phyloP scores from a whole-genome alignment of 2,113 vertebrate genomes.

The Lepisosteus osseus region DNA sequence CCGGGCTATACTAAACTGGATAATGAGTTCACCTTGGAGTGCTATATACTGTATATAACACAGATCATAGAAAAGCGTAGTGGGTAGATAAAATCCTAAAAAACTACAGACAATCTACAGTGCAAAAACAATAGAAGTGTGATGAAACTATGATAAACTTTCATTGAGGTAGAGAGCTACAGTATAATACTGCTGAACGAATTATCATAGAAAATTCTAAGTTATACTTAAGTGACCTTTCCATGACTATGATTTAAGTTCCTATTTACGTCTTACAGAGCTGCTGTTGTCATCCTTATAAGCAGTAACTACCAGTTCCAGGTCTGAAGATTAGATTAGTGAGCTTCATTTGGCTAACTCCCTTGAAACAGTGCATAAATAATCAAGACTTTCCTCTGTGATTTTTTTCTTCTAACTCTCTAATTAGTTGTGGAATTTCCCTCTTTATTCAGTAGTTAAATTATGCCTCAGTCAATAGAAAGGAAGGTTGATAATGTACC shows the following conservation, averaged over 20 bases:
- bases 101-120: no score
- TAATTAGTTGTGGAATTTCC: constrained; percentile 10
- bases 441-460: background rate
- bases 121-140: no score
- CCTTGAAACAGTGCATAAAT: background rate
- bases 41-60: no score
- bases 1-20: no score
- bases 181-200: no score
- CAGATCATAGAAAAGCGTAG: no score
- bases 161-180: no score
- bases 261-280: constrained; percentile 8
- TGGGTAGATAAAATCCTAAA: no score
- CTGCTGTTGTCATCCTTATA: background rate
- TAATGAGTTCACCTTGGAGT: no score
- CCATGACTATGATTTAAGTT: no score
- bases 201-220: background rate
- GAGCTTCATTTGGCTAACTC: constrained; percentile 21
- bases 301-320: background rate
- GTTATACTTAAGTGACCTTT: no score
- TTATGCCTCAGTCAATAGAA: background rate
- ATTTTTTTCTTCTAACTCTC: background rate
- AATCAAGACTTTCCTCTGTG: background rate
- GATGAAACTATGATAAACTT: no score
- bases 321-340: constrained; percentile 21
- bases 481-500: background rate